These are phyloP conservation scores for Enteromius afrohamiltoni DNA, from an alignment of 2,797 vertebrate species.

Conservation along the genomic window DNA sequence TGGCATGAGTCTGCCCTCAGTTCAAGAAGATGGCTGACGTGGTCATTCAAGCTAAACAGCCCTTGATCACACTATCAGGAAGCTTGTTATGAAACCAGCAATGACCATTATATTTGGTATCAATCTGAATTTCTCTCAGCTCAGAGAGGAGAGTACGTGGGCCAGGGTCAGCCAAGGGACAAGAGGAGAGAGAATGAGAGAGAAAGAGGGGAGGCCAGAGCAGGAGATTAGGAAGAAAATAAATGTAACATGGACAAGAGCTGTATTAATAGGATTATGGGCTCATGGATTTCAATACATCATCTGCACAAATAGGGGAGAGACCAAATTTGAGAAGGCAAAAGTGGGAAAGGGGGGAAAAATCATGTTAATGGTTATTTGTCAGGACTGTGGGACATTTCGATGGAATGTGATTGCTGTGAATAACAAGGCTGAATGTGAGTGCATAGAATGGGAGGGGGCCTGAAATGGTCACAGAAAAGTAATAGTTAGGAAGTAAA, in stretches of 20 bases:
- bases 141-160: constrained; percentile 81
- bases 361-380: constrained; percentile 70
- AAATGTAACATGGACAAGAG: constrained; percentile 88
- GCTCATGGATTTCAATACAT: constrained; percentile 85
- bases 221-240: constrained; percentile 88
- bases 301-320: constrained; percentile 71
- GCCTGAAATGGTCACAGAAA: not conserved
- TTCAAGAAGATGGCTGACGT: constrained; percentile 65
- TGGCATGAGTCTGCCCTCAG: constrained; percentile 59
- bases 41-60: constrained; percentile 71
- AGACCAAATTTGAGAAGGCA: constrained; percentile 63
- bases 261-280: constrained; percentile 92
- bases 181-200: constrained; percentile 63
- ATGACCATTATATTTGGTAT: constrained; percentile 79
- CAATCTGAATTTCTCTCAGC: constrained; percentile 79
- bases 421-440: constrained; percentile 10
- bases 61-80: constrained; percentile 75
- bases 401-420: constrained; percentile 44
- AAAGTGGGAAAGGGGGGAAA: constrained; percentile 62
- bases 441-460: not conserved
- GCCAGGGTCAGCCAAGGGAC: constrained; percentile 87
- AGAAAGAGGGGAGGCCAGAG: constrained; percentile 77
- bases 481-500: constrained; percentile 5
- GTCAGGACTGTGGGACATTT: constrained; percentile 64
- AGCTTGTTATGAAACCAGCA: constrained; percentile 75